Conservation (phyloP, 2,888 invertebrate species). For the Hipparchia sbordonii region DNA sequence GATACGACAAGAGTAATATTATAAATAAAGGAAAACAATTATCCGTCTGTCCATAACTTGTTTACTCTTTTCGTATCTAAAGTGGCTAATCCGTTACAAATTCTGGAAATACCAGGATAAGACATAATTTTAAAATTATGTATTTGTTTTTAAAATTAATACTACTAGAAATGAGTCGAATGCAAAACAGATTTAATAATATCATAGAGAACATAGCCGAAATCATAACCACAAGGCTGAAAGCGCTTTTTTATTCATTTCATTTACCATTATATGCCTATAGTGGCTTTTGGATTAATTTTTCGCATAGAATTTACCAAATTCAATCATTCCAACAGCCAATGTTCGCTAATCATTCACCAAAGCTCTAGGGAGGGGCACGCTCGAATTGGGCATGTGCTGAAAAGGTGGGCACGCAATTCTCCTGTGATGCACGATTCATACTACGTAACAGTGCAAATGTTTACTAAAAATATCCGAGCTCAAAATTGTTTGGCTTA, state of each 20-base stretch:
- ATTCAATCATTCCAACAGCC: conserved; percentile 1
- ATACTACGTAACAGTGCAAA: conserved; percentile 37
- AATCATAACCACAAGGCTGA: too few species aligned
- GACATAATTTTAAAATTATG: too few species aligned
- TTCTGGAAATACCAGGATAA: too few species aligned
- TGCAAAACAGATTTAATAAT: too few species aligned
- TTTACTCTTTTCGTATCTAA: too few species aligned
- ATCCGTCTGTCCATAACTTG: too few species aligned
- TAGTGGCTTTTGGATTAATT: neutral
- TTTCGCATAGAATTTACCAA: neutral
- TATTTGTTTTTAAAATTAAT: neutral
- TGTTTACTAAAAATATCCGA: conserved; percentile 40
- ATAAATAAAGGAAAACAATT: too few species aligned
- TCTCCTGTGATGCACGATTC: conserved; percentile 27
- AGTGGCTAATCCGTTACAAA: too few species aligned
- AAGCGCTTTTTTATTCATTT: too few species aligned
- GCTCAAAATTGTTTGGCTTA: conserved; percentile 40
- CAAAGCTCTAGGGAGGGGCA: conserved; percentile 28
- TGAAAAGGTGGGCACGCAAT: conserved; percentile 18
- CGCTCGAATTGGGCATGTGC: conserved; percentile 24
- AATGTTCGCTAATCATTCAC: conserved; percentile 15
- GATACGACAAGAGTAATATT: too few species aligned
- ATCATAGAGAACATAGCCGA: too few species aligned
- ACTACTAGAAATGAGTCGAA: neutral
- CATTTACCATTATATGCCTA: too few species aligned